A percentile compares a stretch with the other conserved stretches of the same genome.
Evolutionary conservation across 2,888 invertebrate genomes (phyloP).

Genomic region (Stenchaetothrips biformis): DNA sequence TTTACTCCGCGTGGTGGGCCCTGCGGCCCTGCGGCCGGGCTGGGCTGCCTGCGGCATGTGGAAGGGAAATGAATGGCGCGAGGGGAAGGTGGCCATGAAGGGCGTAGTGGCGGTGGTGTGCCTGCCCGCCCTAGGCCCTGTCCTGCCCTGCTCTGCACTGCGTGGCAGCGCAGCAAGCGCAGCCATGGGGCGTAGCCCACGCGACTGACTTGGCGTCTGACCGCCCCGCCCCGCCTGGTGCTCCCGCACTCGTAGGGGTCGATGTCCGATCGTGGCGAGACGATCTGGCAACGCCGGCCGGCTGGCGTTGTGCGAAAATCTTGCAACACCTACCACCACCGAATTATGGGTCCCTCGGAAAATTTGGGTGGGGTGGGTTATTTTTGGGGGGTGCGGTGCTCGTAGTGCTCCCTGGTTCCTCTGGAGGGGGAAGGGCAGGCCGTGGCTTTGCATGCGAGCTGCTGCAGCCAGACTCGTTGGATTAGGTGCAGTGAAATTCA

Average conservation of each 20-base stretch:
- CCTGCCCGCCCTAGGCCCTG: not conserved
- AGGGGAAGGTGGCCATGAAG: too few species aligned
- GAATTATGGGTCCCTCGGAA: not conserved
- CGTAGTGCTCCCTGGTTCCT: not conserved
- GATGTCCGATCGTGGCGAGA: conserved; percentile 1
- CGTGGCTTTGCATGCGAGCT: not conserved
- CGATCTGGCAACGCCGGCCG: not conserved
- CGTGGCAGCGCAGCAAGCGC: too few species aligned
- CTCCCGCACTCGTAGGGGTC: not conserved
- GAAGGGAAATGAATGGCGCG: too few species aligned
- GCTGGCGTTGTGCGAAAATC: not conserved
- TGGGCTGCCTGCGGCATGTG: too few species aligned
- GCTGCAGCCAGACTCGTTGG: too few species aligned
- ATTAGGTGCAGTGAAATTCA: not conserved
- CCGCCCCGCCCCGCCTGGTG: not conserved
- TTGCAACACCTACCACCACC: not conserved
- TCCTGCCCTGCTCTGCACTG: too few species aligned
- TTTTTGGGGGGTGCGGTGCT: not conserved
- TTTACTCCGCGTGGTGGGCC: too few species aligned
- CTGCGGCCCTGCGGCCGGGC: not conserved
- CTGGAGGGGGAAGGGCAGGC: not conserved
- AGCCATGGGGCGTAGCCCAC: too few species aligned
- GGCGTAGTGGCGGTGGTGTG: not conserved
- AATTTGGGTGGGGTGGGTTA: not conserved
- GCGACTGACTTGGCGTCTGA: too few species aligned